phyloP scores from a whole-genome alignment of 2,888 invertebrate species.

The Brachyptera putata region DNA sequence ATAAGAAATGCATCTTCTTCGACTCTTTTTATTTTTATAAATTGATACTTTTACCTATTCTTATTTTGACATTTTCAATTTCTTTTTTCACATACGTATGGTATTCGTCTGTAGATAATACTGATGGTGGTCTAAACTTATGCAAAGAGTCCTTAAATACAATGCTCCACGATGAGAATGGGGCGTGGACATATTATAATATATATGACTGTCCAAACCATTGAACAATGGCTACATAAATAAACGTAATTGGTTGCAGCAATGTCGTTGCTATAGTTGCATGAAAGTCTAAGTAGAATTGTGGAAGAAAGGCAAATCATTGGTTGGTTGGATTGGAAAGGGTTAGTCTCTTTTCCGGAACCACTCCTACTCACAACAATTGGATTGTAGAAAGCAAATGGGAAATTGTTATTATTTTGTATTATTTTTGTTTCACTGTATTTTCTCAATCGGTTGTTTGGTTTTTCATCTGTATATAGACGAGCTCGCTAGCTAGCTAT shows the following conservation, averaged over 20 bases:
- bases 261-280: conserved; percentile 17
- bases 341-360: conserved; percentile 8
- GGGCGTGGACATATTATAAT: conserved; percentile 29
- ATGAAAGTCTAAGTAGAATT: conserved; percentile 30
- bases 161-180: conserved; percentile 18
- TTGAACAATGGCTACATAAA: conserved; percentile 91
- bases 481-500: too few species aligned
- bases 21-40: not conserved
- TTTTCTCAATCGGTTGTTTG: too few species aligned
- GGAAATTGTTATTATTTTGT: not conserved
- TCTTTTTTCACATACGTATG: not conserved
- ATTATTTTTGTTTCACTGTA: not conserved
- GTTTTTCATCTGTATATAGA: too few species aligned
- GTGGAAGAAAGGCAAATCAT: conserved; percentile 26
- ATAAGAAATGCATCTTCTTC: conserved; percentile 13
- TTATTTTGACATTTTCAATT: conserved; percentile 8
- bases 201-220: conserved; percentile 54
- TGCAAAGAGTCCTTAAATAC: conserved; percentile 8
- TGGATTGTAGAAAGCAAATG: not conserved
- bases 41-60: not conserved
- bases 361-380: conserved; percentile 21
- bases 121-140: conserved; percentile 12
- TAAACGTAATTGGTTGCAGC: conserved; percentile 79
- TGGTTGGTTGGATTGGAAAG: conserved; percentile 23
- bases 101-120: not conserved